A percentile compares a stretch with the other conserved stretches of the same genome.
phyloP scores from a whole-genome alignment of 2,113 vertebrate genomes.

The Atlantisia rogersi region DNA sequence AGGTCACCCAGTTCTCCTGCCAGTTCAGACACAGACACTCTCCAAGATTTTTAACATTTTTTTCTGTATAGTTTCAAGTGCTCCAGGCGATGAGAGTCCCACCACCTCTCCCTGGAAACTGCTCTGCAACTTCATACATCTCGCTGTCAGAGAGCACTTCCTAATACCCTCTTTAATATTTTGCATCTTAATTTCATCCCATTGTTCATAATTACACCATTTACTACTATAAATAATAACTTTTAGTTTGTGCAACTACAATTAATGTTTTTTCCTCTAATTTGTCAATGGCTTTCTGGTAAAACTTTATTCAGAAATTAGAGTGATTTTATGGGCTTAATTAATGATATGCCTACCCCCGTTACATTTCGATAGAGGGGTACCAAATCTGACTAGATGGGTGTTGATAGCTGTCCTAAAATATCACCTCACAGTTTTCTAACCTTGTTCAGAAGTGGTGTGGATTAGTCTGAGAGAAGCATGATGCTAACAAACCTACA shows the following conservation, averaged over 20 bases:
- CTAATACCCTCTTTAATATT: not conserved
- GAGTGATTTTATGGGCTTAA: not conserved
- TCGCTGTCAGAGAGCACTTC: not conserved
- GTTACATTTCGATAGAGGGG: not conserved
- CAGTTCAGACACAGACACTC: not conserved
- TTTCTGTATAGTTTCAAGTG: not conserved
- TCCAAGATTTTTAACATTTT: conserved; percentile 15
- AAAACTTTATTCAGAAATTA: not conserved
- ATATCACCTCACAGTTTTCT: not conserved
- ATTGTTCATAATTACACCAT: not conserved
- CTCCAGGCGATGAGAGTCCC: not conserved
- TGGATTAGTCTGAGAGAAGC: not conserved
- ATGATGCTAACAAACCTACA: fast-evolving
- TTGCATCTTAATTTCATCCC: not conserved
- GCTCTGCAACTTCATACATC: not conserved
- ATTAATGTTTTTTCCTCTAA: not conserved
- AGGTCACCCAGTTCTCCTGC: conserved; percentile 27
- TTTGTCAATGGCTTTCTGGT: not conserved
- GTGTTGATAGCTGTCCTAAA: not conserved
- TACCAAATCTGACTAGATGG: not conserved
- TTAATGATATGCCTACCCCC: not conserved
- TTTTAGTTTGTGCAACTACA: not conserved
- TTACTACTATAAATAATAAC: not conserved
- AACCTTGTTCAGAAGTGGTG: not conserved
- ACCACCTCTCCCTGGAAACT: not conserved